phyloP scores from a whole-genome alignment of 2,113 vertebrate species.

The Pungitius pungitius region DNA sequence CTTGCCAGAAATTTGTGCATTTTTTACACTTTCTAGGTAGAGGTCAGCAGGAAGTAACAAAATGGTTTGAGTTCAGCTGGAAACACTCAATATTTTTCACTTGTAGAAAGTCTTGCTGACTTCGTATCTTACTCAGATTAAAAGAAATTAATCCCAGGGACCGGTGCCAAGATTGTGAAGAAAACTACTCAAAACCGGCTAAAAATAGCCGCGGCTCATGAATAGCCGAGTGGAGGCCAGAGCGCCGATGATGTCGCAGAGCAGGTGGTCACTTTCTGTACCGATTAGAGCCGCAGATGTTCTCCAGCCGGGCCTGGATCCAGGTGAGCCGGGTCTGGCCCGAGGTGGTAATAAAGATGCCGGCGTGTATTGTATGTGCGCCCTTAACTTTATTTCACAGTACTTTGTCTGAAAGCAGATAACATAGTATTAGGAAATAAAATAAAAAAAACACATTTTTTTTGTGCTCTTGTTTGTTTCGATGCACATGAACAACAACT shows the following conservation, averaged over 20 bases:
- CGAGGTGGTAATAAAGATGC: slow-evolving; percentile 61
- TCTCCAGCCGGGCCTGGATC: background rate
- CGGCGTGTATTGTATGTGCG: slow-evolving; percentile 70
- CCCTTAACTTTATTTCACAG: slow-evolving; percentile 85
- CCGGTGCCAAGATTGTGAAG: too few relatives aligned
- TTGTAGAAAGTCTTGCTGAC: background rate
- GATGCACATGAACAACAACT: slow-evolving; percentile 78
- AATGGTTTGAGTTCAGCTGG: background rate
- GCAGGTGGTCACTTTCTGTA: background rate
- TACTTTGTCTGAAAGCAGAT: slow-evolving; percentile 84
- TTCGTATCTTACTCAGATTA: background rate
- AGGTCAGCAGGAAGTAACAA: background rate
- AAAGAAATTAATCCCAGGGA: background rate
- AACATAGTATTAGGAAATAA: slow-evolving; percentile 81
- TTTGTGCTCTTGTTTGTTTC: slow-evolving; percentile 86
- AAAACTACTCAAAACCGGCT: background rate
- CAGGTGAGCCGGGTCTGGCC: background rate
- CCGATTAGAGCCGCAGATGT: background rate
- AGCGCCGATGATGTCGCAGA: background rate
- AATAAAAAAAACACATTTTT: slow-evolving; percentile 74
- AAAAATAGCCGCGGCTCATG: background rate
- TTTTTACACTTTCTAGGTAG: background rate
- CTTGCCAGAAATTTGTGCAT: background rate
- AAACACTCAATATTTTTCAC: background rate
- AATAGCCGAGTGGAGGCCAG: background rate